Evolutionary conservation across 2,797 vertebrate genomes (phyloP).

Genomic region (Macropodus opercularis): DNA sequence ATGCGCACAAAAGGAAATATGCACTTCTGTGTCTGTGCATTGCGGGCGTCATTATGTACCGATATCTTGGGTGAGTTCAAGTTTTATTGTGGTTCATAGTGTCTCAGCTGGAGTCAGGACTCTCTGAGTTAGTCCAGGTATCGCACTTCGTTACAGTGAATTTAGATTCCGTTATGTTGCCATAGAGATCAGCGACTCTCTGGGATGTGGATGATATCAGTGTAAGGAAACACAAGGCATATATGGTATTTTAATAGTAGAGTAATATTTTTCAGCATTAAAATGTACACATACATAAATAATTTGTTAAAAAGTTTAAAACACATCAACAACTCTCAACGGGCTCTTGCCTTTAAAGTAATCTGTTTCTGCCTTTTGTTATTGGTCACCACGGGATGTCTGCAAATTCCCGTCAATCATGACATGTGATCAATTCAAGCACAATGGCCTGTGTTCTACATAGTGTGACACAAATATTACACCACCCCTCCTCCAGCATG

Average conservation of each 20-base stretch:
- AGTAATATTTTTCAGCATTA: too few species aligned
- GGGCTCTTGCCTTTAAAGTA: too few species aligned
- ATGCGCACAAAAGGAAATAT: conserved; percentile 73
- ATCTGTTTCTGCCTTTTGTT: conserved; percentile 11
- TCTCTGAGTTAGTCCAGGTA: not conserved
- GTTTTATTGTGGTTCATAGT: not conserved
- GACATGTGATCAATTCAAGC: conserved; percentile 55
- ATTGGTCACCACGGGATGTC: conserved; percentile 5
- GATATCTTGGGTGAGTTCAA: conserved; percentile 74
- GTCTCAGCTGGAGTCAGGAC: not conserved
- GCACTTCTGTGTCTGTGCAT: conserved; percentile 74
- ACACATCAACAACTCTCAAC: too few species aligned
- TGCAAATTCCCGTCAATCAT: conserved; percentile 44
- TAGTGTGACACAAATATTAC: conserved; percentile 40
- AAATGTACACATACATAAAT: too few species aligned
- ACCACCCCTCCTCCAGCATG: conserved; percentile 56
- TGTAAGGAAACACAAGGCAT: not conserved
- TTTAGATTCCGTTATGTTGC: not conserved
- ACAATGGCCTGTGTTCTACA: conserved; percentile 53
- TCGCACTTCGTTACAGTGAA: not conserved
- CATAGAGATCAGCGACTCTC: not conserved
- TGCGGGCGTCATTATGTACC: conserved; percentile 73
- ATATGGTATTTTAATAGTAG: too few species aligned
- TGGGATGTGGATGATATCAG: not conserved
- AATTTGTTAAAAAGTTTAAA: too few species aligned